These are phyloP conservation scores for Megalonaias nervosa DNA, from an alignment of 1,140 invertebrate species.

Conservation along the genomic window DNA sequence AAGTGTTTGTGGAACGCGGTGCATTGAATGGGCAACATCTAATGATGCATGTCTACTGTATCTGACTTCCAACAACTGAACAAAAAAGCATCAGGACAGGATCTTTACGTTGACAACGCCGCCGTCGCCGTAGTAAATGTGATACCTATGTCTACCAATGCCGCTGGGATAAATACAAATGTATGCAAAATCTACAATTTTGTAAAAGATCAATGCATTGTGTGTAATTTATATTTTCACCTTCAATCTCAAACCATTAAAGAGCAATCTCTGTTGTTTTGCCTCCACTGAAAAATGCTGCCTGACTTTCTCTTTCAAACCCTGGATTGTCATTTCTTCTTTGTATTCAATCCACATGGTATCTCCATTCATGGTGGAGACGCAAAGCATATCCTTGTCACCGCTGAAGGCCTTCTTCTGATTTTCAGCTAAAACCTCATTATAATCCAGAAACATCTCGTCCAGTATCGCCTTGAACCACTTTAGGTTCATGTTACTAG, in stretches of 20 bases:
- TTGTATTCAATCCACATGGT: conserved; percentile 7
- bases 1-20: no score
- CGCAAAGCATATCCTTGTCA: background rate
- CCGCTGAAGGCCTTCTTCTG: background rate
- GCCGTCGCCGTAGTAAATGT: no score
- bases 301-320: conserved; percentile 28
- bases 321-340: conserved; percentile 16
- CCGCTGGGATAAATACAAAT: no score
- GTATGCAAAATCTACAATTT: no score
- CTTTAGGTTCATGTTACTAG: conserved; percentile 4
- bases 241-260: conserved; percentile 23
- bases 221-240: background rate
- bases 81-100: no score
- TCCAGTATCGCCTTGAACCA: conserved; percentile 18
- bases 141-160: no score
- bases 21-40: no score
- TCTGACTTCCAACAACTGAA: no score
- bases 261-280: conserved; percentile 31
- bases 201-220: no score
- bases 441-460: conserved; percentile 25
- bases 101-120: no score
- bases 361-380: conserved; percentile 33
- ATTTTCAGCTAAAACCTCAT: conserved; percentile 8
- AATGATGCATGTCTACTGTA: no score
- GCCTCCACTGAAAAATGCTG: conserved; percentile 1